Evolutionary conservation across 2,888 invertebrate species (phyloP).

Genomic region (Schrankia costaestrigalis): DNA sequence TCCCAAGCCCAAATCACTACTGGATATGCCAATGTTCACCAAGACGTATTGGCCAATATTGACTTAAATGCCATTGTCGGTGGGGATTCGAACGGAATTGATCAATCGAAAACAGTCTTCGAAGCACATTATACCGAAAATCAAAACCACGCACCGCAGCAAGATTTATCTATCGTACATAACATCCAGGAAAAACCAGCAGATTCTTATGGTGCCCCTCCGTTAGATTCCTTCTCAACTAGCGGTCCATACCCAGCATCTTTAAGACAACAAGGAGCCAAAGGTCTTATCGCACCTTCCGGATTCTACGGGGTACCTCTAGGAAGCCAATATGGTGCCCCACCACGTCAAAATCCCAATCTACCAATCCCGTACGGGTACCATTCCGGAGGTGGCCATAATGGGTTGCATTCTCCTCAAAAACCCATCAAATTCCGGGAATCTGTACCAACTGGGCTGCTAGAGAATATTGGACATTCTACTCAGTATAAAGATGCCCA

Average conservation of each 20-base stretch:
- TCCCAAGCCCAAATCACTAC: conserved; percentile 52
- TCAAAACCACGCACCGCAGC: conserved; percentile 47
- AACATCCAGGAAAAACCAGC: conserved; percentile 42
- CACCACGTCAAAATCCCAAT: conserved; percentile 54
- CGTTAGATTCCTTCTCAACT: conserved; percentile 63
- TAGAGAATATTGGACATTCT: conserved; percentile 83
- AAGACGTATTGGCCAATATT: conserved; percentile 66
- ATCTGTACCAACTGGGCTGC: conserved; percentile 85
- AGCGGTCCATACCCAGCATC: conserved; percentile 58
- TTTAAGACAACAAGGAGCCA: conserved; percentile 65
- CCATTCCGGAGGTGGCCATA: conserved; percentile 65
- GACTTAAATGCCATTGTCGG: conserved; percentile 68
- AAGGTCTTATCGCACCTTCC: conserved; percentile 81
- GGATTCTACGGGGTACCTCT: conserved; percentile 83
- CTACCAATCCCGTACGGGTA: conserved; percentile 69
- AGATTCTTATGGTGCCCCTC: conserved; percentile 68
- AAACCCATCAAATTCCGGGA: conserved; percentile 87
- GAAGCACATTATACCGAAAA: conserved; percentile 76
- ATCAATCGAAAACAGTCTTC: conserved; percentile 73
- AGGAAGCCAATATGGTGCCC: conserved; percentile 71
- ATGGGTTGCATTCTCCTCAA: conserved; percentile 70
- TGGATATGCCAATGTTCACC: conserved; percentile 69
- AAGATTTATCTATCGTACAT: conserved; percentile 43
- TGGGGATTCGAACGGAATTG: conserved; percentile 71
- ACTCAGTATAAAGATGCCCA: conserved; percentile 83